Evolutionary conservation across 2,797 vertebrate genomes (phyloP).

Genomic region (Tachyglossus aculeatus): DNA sequence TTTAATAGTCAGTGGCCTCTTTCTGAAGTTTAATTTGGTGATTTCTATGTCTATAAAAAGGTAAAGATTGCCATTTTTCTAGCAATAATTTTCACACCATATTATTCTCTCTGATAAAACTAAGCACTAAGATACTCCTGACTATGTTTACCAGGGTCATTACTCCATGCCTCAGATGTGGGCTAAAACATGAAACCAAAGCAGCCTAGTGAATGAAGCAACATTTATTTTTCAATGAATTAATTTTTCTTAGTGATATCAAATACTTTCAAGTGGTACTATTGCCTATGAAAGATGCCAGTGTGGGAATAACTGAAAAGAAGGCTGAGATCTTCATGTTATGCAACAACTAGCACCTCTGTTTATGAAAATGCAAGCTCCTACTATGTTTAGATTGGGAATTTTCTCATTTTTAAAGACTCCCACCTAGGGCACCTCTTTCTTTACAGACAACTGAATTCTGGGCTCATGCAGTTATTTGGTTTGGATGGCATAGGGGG

Average conservation of each 20-base stretch:
- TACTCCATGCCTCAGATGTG: neutral
- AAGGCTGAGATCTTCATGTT: no score
- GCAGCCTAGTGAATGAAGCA: neutral
- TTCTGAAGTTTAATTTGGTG: constrained; percentile 22
- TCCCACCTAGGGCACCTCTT: no score
- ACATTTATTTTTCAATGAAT: neutral
- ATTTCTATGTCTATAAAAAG: constrained; percentile 12
- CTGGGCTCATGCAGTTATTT: no score
- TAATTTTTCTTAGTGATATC: constrained; percentile 1
- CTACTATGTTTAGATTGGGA: no score
- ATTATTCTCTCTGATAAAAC: constrained; percentile 18
- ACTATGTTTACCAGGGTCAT: neutral
- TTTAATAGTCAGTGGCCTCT: constrained; percentile 17
- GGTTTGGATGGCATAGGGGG: no score
- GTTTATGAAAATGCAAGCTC: no score
- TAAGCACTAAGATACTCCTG: neutral
- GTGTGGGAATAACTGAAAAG: neutral
- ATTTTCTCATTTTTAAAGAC: no score
- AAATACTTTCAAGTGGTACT: neutral
- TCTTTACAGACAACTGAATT: no score
- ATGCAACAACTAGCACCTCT: no score
- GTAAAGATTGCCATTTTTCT: neutral
- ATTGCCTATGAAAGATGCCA: fast-evolving
- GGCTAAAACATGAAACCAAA: neutral
- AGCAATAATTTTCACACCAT: constrained; percentile 17